Base-by-base conservation (phyloP, 2,113 vertebrate genomes). In the Paracanthobrama guichenoti region DNA sequence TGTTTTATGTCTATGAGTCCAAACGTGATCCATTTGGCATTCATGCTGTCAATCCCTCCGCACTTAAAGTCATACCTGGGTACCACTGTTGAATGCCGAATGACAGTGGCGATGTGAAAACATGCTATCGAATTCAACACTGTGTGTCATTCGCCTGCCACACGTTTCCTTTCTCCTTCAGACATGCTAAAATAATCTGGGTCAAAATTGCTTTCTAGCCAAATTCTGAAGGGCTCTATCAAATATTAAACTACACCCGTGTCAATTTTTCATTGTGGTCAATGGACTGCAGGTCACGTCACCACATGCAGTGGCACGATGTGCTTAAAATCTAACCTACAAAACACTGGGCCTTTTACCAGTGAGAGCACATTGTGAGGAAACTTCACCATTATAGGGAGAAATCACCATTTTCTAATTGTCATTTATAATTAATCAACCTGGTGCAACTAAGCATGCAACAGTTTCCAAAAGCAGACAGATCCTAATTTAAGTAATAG, bases 171-270 rank as follows among this genome's bases (percentile, higher is more conserved):
- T 39, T 12, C 3, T n/a, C 12, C 2, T 46, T 11, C 44, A 79
- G 35, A 78, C n/a, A 62, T 67, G 9, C 14, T 42, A 35, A n/a
- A 35, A 35, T 1, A 55, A 72, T 42, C 20, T 72, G 22, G 55
- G 12, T 22, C 57, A 60, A 31, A 60, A 44, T 4, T 64, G n/a
- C 35, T 62, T 62, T 48, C 66, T 85, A 86, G 86, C 55, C 6
- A 60, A 76, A 66, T 22, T 66, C 77, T 55, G 31, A 60, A 86
- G 74, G 50, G 85, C 24, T 55, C 83, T 48, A 90, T 93, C 44
- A 92, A 92, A 93, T 91, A 92, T 92, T 90, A 24, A 85, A 90
- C 44, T 48, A 39, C 5, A 28, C 42, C 28, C 26, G 88, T 89
- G 89, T 90, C 31, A 12, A 89, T 90, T 62, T 91, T 93, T 91